Evolutionary conservation across 2,113 vertebrate species (phyloP), one percentile per base, ranked within the genome.

Genomic region (Syrrhaptes paradoxus): DNA sequence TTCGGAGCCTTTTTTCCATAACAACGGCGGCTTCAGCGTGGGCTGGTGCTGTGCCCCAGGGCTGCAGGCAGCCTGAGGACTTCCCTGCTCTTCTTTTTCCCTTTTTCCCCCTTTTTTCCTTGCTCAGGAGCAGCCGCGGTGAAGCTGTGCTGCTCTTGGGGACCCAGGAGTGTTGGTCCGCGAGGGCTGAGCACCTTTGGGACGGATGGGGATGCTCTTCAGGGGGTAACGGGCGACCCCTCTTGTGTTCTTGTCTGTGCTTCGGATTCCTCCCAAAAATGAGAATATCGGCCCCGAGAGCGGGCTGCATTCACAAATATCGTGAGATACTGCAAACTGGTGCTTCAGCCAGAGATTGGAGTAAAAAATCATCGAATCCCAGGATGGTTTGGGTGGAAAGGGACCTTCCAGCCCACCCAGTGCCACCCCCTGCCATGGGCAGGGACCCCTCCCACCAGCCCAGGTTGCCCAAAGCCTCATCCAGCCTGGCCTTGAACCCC

Each of bases 141-240:
- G 11, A 20, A 54, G 71, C 63, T 26, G 38, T 13, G 26, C 28
- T 1, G 6, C 78, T 46, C 54, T 8, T 7, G 24, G 70, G 29
- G 20, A 31, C 38, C 17, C 16, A 1, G 11, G 31, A 13, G 28
- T 2, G 17, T 32, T 4, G 0, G 32, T 10, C 17, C 3, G 1
- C 22, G 1, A 28, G 74, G 48, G 32, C 55, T 34, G 45, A 2
- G 10, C 46, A 32, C 16, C 43, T 41, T 66, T n/a, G 13, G 29
- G 32, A 4, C 14, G 6, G 51, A 20, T 6, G 3, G 25, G n/a
- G 70, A 9, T 24, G 34, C 62, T 59, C 43, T 43, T 59, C 20
- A 3, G 62, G 24, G 61, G 16, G 43, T 8, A 19, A 20, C 5
- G 1, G 29, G 26, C 1, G 5, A 31, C 26, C 6, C 36, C 31